Evolutionary conservation across 2,113 vertebrate species (phyloP), one percentile per base, ranked within the genome.

Genomic region (Colinus virginianus): DNA sequence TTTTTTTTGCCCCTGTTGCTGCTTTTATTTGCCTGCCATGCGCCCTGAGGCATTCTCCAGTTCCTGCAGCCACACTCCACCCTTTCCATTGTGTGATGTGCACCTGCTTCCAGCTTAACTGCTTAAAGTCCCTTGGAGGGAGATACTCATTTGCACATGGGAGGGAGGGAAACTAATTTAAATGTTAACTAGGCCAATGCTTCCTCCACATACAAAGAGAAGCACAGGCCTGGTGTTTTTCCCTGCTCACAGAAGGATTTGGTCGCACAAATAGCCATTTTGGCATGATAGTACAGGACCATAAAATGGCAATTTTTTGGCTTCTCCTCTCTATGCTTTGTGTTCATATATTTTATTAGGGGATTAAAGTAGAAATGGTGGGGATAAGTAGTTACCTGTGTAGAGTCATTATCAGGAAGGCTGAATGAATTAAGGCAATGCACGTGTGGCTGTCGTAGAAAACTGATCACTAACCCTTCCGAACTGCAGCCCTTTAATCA

Each of bases 301-400:
- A 93, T 97, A 95, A 97, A 96, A 97, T 96, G 84, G 82, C 64
- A 84, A 88, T 90, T 90, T 96, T 97, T 96, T 97, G 96, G 95
- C 96, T 97, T 97, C 97, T 97, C 95, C 95, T 97, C 82, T 97
- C 96, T 93, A 88, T 87, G 94, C 91, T 96, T 97, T 96, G 94
- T 97, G 96, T 97, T 96, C 90, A 78, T 96, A 88, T 96, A 90
- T 93, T 97, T 96, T 96, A 91, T 56, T 87, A 92, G 92, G 90
- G 87, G 74, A 28, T 70, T 83, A 70, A 94, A 83, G 66, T 91
- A 94, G 91, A 90, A 72, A 34, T 72, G 43, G 74, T 95, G 90
- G 94, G 86, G 71, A 59, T 81, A 90, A 87, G 69, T 88, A 78
- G 91, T 90, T 94, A 88, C 64, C 59, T 87, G 76, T 86, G 42